phyloP scores from a whole-genome alignment of 2,888 invertebrate genomes.

The Oegoconia quadripuncta region DNA sequence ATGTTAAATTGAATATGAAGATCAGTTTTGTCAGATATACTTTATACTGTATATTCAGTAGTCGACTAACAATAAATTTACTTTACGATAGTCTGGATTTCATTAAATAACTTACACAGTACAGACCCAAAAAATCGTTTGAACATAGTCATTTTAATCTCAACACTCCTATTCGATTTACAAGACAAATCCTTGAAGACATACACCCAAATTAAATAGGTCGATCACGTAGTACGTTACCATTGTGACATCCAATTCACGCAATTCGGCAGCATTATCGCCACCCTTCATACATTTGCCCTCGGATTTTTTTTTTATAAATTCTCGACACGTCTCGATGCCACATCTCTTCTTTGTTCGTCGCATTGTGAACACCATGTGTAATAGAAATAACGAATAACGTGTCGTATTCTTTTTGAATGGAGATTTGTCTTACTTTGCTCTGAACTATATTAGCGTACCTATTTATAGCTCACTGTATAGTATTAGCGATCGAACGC shows the following conservation, averaged over 20 bases:
- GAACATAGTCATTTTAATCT: constrained; percentile 1
- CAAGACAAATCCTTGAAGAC: constrained; percentile 39
- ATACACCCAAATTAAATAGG: constrained; percentile 52
- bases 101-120: too few species aligned
- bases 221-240: constrained; percentile 58
- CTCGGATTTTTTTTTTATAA: constrained; percentile 57
- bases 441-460: constrained; percentile 31
- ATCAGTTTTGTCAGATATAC: too few species aligned
- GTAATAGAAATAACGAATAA: constrained; percentile 51
- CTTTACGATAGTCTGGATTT: too few species aligned
- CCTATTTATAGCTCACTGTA: constrained; percentile 34
- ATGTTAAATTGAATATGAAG: too few species aligned
- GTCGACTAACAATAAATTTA: too few species aligned
- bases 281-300: constrained; percentile 56
- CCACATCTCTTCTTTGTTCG: constrained; percentile 53
- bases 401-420: constrained; percentile 42
- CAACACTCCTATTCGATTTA: constrained; percentile 40
- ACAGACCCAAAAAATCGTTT: too few species aligned
- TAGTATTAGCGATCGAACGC: too few species aligned
- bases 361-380: constrained; percentile 62
- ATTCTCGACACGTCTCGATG: constrained; percentile 64
- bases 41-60: too few species aligned
- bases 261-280: constrained; percentile 53
- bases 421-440: constrained; percentile 47
- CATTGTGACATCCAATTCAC: constrained; percentile 61